Evolutionary conservation across 2,888 invertebrate species (phyloP).

Genomic region (Homarus gammarus): DNA sequence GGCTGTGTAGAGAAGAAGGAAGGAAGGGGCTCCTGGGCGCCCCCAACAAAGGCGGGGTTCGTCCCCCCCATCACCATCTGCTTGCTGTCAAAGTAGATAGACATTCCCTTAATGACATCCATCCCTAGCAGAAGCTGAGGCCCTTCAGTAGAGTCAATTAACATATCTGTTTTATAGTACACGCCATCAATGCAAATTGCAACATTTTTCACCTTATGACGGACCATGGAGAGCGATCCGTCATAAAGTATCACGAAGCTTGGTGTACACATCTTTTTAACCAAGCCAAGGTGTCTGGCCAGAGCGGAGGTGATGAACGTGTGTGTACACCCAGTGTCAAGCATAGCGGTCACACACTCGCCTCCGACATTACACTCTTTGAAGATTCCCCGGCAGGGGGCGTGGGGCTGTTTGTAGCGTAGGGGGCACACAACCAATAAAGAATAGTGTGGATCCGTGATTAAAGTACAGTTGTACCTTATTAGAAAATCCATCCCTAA

Average conservation of each 20-base stretch:
- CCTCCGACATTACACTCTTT: too few relatives aligned
- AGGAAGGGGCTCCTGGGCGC: not conserved
- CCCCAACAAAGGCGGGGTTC: not conserved
- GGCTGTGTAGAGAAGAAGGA: not conserved
- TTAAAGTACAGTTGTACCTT: too few relatives aligned
- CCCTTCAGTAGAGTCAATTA: not conserved
- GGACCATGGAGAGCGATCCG: not conserved
- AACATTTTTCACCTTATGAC: not conserved
- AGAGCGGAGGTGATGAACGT: too few relatives aligned
- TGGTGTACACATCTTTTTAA: not conserved
- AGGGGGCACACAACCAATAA: too few relatives aligned
- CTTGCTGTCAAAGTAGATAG: not conserved
- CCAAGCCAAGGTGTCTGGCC: not conserved
- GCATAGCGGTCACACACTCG: too few relatives aligned
- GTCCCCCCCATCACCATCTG: not conserved
- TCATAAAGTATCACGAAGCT: not conserved
- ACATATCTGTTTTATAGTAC: not conserved
- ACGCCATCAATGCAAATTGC: slow-evolving; percentile 12
- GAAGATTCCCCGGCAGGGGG: too few relatives aligned
- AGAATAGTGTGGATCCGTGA: too few relatives aligned
- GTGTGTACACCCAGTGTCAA: too few relatives aligned
- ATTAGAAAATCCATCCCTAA: too few relatives aligned
- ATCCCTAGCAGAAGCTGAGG: not conserved
- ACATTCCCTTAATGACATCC: not conserved
- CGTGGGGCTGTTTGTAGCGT: too few relatives aligned